These are phyloP conservation scores for Saguinus imperator DNA, from an alignment of 2,113 vertebrate genomes.

Conservation along the genomic window DNA sequence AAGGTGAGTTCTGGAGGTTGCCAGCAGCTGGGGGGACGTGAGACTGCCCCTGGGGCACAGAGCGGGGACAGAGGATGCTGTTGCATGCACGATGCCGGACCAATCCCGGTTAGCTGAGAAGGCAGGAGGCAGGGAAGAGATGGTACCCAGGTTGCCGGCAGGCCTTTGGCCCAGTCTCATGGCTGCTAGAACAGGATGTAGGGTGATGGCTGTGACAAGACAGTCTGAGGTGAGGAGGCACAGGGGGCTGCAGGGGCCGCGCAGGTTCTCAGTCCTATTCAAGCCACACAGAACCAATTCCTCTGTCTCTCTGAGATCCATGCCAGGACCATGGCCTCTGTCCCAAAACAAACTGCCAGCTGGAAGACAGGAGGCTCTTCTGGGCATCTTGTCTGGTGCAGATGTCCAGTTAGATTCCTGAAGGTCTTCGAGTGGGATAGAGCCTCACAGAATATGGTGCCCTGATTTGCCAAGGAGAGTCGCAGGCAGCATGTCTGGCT, in stretches of 20 bases:
- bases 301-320: background rate
- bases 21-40: background rate
- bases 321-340: accelerated
- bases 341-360: background rate
- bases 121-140: background rate
- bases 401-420: background rate
- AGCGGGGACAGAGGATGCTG: background rate
- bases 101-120: background rate
- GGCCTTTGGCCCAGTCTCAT: background rate
- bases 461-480: background rate
- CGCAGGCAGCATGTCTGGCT: background rate
- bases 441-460: background rate
- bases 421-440: background rate
- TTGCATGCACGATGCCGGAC: accelerated
- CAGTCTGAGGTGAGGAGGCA: background rate
- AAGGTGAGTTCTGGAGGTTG: background rate
- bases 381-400: background rate
- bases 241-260: background rate
- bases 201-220: background rate
- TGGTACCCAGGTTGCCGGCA: background rate
- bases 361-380: background rate
- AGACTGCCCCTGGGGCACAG: background rate
- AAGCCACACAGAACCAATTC: background rate
- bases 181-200: background rate
- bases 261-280: background rate